Base-by-base conservation (phyloP, 2,797 vertebrate species). In the Schizothorax lantsangensis region DNA sequence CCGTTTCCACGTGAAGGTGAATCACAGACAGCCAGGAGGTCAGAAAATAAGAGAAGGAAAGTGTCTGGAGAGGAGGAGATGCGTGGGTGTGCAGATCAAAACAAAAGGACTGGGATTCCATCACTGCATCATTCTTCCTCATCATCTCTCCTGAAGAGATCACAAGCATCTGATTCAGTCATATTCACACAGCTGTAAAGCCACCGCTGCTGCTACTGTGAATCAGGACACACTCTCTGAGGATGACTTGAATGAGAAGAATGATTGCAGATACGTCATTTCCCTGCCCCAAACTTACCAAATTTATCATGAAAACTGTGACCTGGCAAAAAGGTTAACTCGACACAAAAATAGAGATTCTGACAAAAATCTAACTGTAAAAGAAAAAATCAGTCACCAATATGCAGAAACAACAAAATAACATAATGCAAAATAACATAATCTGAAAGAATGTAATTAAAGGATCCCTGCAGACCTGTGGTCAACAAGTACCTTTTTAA, bases 51-150 rank as follows among this genome's bases (percentile, higher is more conserved):
- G 38, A 69, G 36, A 85, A 49, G 14, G 19, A 78, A 86, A 57
- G 26, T 1, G 23, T 81, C 40, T 85, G 73, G 52, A 73, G 21
- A 43, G 17, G 30, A 73, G 77, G 33, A 57, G 26, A n/a, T 36
- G 33, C 38, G 26, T 71, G 75, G 64, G 66, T 45, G 81, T 45
- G 57, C 21, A 72, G 57, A 79, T 72, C 73, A 59, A 84, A 36
- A 66, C 26, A 78, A 88, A 79, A 36, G 47, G 30, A 43, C 26
- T 71, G 84, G 77, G 83, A 87, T 88, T 86, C 88, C 54, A 73
- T 83, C 86, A 54, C 66, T 78, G 83, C 80, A 81, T 91, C 82
- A 86, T 64, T 87, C 81, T 80, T 64, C 68, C 77, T 90, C 80
- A 83, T 84, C 40, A n/a, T 82, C 30, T 89, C 77, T 71, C 72